Evolutionary conservation across 2,797 vertebrate genomes (phyloP).

Genomic region (Syngnathus rostellatus): DNA sequence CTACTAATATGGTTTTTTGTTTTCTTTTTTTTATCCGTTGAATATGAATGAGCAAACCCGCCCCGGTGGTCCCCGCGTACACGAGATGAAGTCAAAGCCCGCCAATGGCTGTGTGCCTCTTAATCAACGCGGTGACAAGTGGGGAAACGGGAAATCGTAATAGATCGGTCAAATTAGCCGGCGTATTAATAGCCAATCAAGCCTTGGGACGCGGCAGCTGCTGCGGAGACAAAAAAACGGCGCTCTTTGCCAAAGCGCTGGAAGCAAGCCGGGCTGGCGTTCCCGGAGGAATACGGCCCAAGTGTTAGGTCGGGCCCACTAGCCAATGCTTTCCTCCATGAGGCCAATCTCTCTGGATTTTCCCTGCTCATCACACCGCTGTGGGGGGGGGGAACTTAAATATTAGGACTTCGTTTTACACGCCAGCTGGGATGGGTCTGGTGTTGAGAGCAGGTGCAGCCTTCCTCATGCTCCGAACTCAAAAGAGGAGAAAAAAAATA

Average conservation of each 20-base stretch:
- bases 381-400: constrained; percentile 58
- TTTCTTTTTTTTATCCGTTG: not conserved
- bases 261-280: constrained; percentile 60
- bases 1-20: too few species aligned
- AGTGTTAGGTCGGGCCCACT: constrained; percentile 45
- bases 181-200: constrained; percentile 74
- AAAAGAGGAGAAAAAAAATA: not conserved
- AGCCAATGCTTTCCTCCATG: constrained; percentile 51
- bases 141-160: constrained; percentile 68
- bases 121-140: constrained; percentile 70
- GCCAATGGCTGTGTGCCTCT: constrained; percentile 56
- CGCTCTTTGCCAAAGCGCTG: constrained; percentile 62
- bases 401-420: constrained; percentile 62
- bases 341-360: constrained; percentile 30
- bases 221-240: constrained; percentile 49
- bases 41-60: constrained; percentile 23
- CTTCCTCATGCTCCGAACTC: not conserved
- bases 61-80: constrained; percentile 46
- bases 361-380: constrained; percentile 31
- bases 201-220: constrained; percentile 75
- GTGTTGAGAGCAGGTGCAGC: constrained; percentile 43
- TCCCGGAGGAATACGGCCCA: constrained; percentile 53
- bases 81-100: constrained; percentile 48
- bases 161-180: constrained; percentile 74
- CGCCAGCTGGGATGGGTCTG: constrained; percentile 61